Base-by-base conservation (phyloP, 2,888 invertebrate genomes). In the Nebria brevicollis region DNA sequence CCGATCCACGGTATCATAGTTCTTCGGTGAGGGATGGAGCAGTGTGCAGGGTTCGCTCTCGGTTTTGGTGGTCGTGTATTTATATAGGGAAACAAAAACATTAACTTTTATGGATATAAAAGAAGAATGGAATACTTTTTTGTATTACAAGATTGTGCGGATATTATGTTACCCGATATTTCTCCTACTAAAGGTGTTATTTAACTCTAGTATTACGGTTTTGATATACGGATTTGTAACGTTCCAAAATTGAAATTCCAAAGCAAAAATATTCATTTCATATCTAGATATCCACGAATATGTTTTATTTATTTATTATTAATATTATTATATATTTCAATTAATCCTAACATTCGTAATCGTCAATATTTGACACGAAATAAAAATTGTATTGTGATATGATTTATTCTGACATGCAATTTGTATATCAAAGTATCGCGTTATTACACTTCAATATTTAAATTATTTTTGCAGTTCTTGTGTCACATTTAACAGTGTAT, bases 21-120 rank as follows among this genome's bases (percentile, higher is more conserved):
- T 54, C 13, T 8, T 8, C 8, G 54, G 54, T 54, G 54, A 54
- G 54, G 54, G 54, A 13, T 8, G 54, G 2, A 11, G 41, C 11
- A 74, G 42, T 7, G 15, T n/a, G 10, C 54, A 25, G 25, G 64
- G 66, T 11, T 66, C 66, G 73, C 34, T 41, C n/a, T 13, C n/a
- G 20, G 75, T 64, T 64, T 20, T 11, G 64, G 54, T 54, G 54
- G 11, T 43, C 42, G 54, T 15, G 20, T 75, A 20, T 20, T 70
- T 66, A 65, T 77, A 72, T 73, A 72, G 75, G 80, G 80, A 80
- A 80, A 75, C 75, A 80, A 54, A 54, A 54, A 75, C 80, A 75
- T 80, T 80, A 80, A 68, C 68, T 80, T 80, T 80, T 80, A 80
- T 80, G 75, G 72, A 54, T 65, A 70, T 41, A 73, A 75, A 70